phyloP scores from a whole-genome alignment of 2,888 invertebrate species.

The Epistrophe eligans region DNA sequence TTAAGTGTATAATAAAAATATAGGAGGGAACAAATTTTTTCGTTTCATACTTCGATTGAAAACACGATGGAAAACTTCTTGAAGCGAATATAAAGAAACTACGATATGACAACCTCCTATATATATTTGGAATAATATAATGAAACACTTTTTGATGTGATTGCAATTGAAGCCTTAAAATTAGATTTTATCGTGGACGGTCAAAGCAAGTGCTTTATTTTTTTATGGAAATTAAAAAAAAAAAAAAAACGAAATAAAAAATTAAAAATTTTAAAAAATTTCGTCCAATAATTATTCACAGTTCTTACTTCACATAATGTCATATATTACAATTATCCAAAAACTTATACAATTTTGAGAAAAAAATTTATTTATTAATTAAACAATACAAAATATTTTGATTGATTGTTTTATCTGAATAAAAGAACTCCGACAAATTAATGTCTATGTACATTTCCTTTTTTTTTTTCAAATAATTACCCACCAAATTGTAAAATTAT shows the following conservation, averaged over 20 bases:
- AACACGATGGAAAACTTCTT: not conserved
- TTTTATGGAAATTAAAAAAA: not conserved
- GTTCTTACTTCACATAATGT: too few relatives aligned
- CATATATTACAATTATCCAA: too few relatives aligned
- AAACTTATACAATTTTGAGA: too few relatives aligned
- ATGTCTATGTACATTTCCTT: too few relatives aligned
- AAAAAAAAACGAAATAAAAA: not conserved
- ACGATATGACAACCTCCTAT: not conserved
- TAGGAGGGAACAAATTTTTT: not conserved
- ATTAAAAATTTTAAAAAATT: too few relatives aligned
- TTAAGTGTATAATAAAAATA: not conserved
- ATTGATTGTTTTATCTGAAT: too few relatives aligned
- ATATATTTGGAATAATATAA: not conserved
- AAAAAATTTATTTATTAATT: too few relatives aligned
- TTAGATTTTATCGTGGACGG: conserved; percentile 23
- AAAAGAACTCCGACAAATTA: too few relatives aligned
- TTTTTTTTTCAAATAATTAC: too few relatives aligned
- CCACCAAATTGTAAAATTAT: too few relatives aligned
- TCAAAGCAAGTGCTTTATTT: conserved; percentile 13
- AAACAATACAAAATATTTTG: too few relatives aligned
- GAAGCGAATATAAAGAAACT: not conserved
- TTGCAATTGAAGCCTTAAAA: conserved; percentile 6
- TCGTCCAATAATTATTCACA: too few relatives aligned
- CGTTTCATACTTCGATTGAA: not conserved
- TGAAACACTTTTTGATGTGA: conserved; percentile 1